Evolutionary conservation across 2,113 vertebrate species (phyloP).

Genomic region (Dryoscopus gambensis): DNA sequence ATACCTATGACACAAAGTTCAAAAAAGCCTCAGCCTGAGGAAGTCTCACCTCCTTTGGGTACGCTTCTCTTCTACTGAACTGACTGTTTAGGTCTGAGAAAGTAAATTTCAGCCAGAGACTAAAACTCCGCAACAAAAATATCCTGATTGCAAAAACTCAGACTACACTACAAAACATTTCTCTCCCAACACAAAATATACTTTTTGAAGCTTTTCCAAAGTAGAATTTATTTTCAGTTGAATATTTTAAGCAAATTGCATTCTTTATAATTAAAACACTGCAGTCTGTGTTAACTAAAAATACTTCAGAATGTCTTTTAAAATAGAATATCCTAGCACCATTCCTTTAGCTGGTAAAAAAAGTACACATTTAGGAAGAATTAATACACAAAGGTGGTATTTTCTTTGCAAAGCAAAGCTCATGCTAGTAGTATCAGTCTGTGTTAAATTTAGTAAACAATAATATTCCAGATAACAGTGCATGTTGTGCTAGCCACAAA

Average conservation of each 20-base stretch:
- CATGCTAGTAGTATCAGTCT: neutral
- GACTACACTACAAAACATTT: neutral
- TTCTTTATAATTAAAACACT: neutral
- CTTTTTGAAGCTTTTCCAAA: neutral
- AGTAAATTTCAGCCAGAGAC: neutral
- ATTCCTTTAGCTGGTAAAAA: neutral
- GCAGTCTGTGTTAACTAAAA: neutral
- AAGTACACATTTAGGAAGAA: neutral
- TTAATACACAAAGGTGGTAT: neutral
- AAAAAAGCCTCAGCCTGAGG: neutral
- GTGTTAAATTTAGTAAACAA: neutral
- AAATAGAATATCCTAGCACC: neutral
- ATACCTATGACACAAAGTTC: neutral
- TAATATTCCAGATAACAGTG: neutral
- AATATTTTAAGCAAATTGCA: neutral
- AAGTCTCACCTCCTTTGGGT: neutral
- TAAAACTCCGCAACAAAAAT: neutral
- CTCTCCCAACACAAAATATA: neutral
- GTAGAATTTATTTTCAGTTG: neutral
- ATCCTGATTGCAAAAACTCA: neutral
- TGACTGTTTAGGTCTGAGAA: neutral
- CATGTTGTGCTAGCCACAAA: neutral
- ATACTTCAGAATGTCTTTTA: neutral
- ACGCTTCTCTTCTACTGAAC: neutral
- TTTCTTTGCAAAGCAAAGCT: neutral